A percentile compares a stretch with the other conserved stretches of the same genome.
Evolutionary conservation across 2,797 vertebrate species (phyloP).

Genomic region (Gadopsis marmoratus): DNA sequence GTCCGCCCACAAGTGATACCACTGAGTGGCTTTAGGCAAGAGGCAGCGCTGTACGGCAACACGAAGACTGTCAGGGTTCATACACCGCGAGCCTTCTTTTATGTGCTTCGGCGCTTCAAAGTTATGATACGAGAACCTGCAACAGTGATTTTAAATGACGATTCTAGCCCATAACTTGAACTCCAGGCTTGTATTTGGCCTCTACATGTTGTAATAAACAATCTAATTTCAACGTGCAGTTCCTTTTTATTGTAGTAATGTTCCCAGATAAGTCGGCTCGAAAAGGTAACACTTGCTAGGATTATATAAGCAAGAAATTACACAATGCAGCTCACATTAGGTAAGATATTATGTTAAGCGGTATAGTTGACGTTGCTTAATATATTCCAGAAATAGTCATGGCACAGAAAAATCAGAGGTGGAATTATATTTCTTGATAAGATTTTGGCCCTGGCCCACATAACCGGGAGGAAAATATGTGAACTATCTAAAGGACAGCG

Average conservation of each 20-base stretch:
- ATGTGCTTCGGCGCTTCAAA: conserved; percentile 5
- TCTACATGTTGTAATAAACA: background rate
- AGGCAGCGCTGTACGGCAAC: conserved; percentile 28
- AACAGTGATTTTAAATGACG: background rate
- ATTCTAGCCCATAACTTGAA: background rate
- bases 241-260: background rate
- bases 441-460: background rate
- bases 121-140: conserved; percentile 6
- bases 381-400: background rate
- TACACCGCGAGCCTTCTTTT: conserved; percentile 5
- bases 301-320: background rate
- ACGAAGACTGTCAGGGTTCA: conserved; percentile 16
- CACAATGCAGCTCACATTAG: background rate
- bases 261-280: background rate
- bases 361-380: background rate
- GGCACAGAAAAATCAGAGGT: background rate
- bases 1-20: conserved; percentile 68
- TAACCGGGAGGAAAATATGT: background rate
- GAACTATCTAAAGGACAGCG: background rate
- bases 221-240: background rate
- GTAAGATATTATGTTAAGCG: background rate
- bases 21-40: conserved; percentile 61
- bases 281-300: background rate
- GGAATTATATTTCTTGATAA: background rate
- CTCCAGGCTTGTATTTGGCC: background rate